phyloP scores from a whole-genome alignment of 2,888 invertebrate genomes.

The Elysia crispata region DNA sequence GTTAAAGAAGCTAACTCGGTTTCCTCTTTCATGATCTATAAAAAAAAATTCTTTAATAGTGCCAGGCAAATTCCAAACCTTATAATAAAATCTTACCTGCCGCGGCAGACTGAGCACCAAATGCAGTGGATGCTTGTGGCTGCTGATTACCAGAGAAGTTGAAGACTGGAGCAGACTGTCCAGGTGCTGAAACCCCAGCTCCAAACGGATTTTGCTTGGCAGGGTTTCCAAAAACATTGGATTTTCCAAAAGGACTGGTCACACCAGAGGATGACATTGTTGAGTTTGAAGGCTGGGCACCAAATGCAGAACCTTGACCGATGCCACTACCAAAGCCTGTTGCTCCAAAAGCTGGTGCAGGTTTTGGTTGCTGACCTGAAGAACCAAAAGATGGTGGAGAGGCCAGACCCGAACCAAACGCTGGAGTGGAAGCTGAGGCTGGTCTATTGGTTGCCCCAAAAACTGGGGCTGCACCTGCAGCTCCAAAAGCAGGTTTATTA shows the following conservation, averaged over 20 bases:
- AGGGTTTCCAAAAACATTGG: background rate
- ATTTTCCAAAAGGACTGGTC: too few relatives aligned
- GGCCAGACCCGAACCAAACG: background rate
- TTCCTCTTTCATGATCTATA: background rate
- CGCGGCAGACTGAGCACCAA: constrained; percentile 22
- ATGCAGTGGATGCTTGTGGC: background rate
- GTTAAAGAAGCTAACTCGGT: background rate
- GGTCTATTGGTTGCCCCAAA: too few relatives aligned
- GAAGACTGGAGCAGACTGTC: background rate
- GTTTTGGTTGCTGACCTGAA: background rate
- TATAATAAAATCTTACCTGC: constrained; percentile 12
- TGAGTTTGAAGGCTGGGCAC: too few relatives aligned
- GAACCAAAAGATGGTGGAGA: constrained; percentile 27
- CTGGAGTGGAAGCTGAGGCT: background rate
- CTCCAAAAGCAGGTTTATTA: constrained; percentile 24
- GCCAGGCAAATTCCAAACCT: background rate
- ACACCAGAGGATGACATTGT: too few relatives aligned
- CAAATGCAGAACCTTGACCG: too few relatives aligned
- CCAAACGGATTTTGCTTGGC: constrained; percentile 22
- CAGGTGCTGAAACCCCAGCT: background rate
- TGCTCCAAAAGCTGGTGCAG: background rate
- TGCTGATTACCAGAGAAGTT: constrained; percentile 16
- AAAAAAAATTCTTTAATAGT: background rate
- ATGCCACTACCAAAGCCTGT: too few relatives aligned
- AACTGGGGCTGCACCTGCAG: background rate